Evolutionary conservation across 2,797 vertebrate genomes (phyloP).

Genomic region (Enteromius radiatus): DNA sequence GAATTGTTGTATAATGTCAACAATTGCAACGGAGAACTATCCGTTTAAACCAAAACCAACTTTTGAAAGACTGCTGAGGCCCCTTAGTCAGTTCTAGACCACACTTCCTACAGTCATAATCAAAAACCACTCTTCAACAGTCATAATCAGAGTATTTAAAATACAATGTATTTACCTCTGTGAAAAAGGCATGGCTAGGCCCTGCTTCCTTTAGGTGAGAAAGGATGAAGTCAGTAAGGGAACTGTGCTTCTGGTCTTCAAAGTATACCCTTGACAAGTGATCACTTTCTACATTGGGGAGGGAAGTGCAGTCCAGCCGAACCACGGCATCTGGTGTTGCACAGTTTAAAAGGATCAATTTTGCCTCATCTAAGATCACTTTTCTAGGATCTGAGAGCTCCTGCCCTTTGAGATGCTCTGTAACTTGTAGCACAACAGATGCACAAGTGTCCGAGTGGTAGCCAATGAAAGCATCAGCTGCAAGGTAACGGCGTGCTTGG

Average conservation of each 20-base stretch:
- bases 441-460: conserved; percentile 91
- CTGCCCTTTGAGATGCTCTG: conserved; percentile 67
- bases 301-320: conserved; percentile 75
- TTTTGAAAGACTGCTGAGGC: background rate
- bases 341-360: conserved; percentile 84
- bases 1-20: no score
- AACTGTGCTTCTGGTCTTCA: conserved; percentile 82
- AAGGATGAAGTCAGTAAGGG: conserved; percentile 84
- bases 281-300: conserved; percentile 69
- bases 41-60: background rate
- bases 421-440: conserved; percentile 88
- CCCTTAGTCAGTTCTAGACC: background rate
- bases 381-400: conserved; percentile 57
- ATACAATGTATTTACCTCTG: conserved; percentile 82
- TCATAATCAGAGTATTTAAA: conserved; percentile 8
- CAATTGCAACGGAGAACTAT: background rate
- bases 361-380: conserved; percentile 74
- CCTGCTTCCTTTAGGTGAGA: conserved; percentile 64
- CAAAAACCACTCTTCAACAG: conserved; percentile 7
- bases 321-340: conserved; percentile 92
- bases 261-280: conserved; percentile 79
- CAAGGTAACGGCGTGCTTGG: conserved; percentile 73
- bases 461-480: conserved; percentile 89
- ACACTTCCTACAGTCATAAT: background rate
- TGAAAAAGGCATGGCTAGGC: conserved; percentile 71